These are phyloP conservation scores for Cerceris ruficornis DNA, from an alignment of 2,888 invertebrate genomes.

Conservation along the genomic window DNA sequence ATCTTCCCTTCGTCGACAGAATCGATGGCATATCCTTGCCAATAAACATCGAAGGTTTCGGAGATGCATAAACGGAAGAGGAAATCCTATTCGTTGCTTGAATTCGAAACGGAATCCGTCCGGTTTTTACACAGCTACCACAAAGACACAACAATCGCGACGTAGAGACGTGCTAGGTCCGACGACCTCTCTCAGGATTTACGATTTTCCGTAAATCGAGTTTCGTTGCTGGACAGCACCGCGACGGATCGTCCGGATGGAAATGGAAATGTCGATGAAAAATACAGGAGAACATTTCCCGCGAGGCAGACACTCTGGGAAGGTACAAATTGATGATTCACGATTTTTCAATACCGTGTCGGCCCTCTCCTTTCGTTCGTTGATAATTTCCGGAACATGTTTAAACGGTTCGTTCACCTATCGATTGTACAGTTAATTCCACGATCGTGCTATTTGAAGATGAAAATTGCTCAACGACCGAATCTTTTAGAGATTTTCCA, in stretches of 20 bases:
- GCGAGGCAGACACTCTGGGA: not conserved
- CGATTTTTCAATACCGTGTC: not conserved
- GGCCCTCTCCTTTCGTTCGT: constrained; percentile 7
- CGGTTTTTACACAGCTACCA: not conserved
- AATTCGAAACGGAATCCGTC: not conserved
- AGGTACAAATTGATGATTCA: constrained; percentile 18
- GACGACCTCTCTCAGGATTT: constrained; percentile 36
- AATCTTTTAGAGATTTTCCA: no score
- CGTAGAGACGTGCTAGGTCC: not conserved
- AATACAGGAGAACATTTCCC: constrained; percentile 26
- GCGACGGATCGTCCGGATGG: constrained; percentile 47
- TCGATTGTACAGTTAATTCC: no score
- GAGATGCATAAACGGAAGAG: not conserved
- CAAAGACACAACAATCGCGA: constrained; percentile 15
- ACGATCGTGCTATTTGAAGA: no score
- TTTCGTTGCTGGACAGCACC: constrained; percentile 36
- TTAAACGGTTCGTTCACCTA: no score
- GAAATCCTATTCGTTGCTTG: not conserved
- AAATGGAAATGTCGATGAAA: constrained; percentile 57
- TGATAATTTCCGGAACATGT: constrained; percentile 21
- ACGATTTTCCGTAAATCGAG: constrained; percentile 60
- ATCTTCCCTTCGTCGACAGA: no score
- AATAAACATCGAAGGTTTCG: not conserved
- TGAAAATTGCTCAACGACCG: no score
- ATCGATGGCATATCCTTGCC: no score